Percentiles rank a stretch among this genome's conserved stretches.
These are phyloP conservation scores for Megaceryle maxima DNA, from an alignment of 2,113 vertebrate genomes.

Conservation along the genomic window DNA sequence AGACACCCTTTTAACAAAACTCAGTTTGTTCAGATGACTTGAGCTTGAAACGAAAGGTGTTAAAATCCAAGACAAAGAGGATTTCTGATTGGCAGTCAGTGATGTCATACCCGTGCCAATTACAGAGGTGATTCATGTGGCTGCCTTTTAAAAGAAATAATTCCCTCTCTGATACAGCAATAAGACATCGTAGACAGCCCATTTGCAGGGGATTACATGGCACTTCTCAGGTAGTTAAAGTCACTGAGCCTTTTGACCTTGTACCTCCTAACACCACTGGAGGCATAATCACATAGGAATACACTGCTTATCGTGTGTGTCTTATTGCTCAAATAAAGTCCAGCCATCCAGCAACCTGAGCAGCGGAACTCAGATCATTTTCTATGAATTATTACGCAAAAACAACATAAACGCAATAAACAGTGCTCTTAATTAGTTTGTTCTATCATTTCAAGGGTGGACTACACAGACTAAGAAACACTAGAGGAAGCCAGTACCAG, in stretches of 20 bases:
- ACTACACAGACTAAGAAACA: conserved; percentile 61
- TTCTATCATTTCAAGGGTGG: conserved; percentile 62
- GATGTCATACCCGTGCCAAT: conserved; percentile 23
- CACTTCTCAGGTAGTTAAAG: conserved; percentile 56
- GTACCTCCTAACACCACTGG: background rate
- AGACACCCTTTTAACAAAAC: background rate
- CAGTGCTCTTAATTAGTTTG: conserved; percentile 70
- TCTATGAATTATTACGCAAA: background rate
- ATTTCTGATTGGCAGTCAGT: conserved; percentile 25
- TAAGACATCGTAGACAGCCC: conserved; percentile 35
- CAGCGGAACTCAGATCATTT: conserved; percentile 30
- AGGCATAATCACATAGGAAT: background rate
- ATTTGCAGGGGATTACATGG: conserved; percentile 61
- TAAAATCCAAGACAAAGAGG: background rate
- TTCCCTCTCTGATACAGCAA: conserved; percentile 17
- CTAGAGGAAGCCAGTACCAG: conserved; percentile 4
- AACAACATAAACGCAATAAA: conserved; percentile 58
- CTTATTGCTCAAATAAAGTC: conserved; percentile 52
- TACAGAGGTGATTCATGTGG: conserved; percentile 7
- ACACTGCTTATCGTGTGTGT: conserved; percentile 21
- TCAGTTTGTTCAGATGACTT: background rate
- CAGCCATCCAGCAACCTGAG: conserved; percentile 28
- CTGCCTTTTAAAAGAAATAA: conserved; percentile 39
- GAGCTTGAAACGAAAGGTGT: background rate
- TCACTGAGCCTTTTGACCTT: conserved; percentile 60